Evolutionary conservation across 2,888 invertebrate genomes (phyloP), one percentile per base, ranked within the genome.

Genomic region (Conomelus anceps): DNA sequence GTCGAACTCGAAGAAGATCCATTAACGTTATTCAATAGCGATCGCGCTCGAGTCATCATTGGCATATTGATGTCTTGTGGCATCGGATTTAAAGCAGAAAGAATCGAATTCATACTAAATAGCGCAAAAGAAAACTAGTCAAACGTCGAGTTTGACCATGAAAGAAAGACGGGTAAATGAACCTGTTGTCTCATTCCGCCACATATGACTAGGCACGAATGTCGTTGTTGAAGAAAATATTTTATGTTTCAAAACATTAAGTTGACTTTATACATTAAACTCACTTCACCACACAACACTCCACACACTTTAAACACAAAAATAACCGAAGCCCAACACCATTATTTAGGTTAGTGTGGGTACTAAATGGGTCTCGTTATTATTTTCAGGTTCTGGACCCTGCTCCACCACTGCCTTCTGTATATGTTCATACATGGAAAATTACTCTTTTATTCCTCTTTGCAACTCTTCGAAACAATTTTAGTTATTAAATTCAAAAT

Each of bases 11-110:
- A 92, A 85, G 92, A 91, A 84, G 92, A 92, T 89, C 93, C 93
- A 92, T 93, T 93, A 90, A 93, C 93, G 91, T 93, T 93, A 89
- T 93, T 93, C 90, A 93, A 92, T 90, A 93, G 92, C 90, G 93
- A 93, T 89, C 93, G 92, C 29, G 93, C 93, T 90, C 93, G 92
- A 90, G 93, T 93, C 90, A 93, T 92, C 90, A 93, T 92, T 90
- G 93, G 93, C 93, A 93, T 93, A 90, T 92, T 92, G 89, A 89
- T 89, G 86, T 89, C 90, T 89, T 90, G 90, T 87, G 89, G 88
- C 63, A 89, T 90, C 87, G 90, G 90, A 86, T 90, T 89, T 9
- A 90, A 89, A 88, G 90, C 90, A 85, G 89, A 86, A 88, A 90
- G 63, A 89, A 90, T 89, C 22, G 90, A 89, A 90, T 90, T 90